These are phyloP conservation scores for Zaprionus camerounensis DNA, from an alignment of 1,140 invertebrate species.

Conservation along the genomic window DNA sequence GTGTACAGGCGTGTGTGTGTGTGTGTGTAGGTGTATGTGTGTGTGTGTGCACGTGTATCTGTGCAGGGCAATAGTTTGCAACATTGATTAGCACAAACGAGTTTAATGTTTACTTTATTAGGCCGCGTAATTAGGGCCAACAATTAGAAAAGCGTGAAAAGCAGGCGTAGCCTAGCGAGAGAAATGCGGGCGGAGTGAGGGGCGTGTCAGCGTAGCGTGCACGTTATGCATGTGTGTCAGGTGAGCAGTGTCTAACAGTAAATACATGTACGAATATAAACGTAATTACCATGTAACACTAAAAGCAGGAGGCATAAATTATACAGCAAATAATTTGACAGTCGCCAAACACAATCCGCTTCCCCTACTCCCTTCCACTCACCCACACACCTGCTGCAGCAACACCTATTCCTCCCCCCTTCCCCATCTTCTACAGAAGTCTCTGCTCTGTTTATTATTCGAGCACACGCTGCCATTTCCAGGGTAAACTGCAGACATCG, in stretches of 20 bases:
- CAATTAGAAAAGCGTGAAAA: slow-evolving; percentile 38
- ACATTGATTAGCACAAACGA: slow-evolving; percentile 76
- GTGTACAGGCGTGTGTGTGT: slow-evolving; percentile 16
- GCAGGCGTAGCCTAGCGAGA: background rate
- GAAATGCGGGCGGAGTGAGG: background rate
- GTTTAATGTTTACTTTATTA: slow-evolving; percentile 82
- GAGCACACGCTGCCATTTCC: slow-evolving; percentile 68
- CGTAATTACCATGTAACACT: slow-evolving; percentile 78
- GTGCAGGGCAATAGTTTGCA: slow-evolving; percentile 56
- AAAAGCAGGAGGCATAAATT: slow-evolving; percentile 73
- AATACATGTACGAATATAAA: slow-evolving; percentile 52
- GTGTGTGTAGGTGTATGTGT: slow-evolving; percentile 1
- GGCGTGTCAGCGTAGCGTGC: slow-evolving; percentile 13
- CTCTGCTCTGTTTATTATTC: slow-evolving; percentile 74
- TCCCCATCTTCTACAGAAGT: background rate
- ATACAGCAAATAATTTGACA: slow-evolving; percentile 70
- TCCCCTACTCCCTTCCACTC: background rate
- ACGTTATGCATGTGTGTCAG: slow-evolving; percentile 10
- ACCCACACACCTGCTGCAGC: background rate
- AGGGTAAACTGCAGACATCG: slow-evolving; percentile 11
- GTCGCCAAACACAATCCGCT: background rate
- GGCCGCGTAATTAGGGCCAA: slow-evolving; percentile 71
- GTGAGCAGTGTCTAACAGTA: slow-evolving; percentile 46
- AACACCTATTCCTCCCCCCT: background rate
- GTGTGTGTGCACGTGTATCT: slow-evolving; percentile 13